Base-by-base conservation (phyloP, 1,140 invertebrate species). In the Drosophila nigromelanica region DNA sequence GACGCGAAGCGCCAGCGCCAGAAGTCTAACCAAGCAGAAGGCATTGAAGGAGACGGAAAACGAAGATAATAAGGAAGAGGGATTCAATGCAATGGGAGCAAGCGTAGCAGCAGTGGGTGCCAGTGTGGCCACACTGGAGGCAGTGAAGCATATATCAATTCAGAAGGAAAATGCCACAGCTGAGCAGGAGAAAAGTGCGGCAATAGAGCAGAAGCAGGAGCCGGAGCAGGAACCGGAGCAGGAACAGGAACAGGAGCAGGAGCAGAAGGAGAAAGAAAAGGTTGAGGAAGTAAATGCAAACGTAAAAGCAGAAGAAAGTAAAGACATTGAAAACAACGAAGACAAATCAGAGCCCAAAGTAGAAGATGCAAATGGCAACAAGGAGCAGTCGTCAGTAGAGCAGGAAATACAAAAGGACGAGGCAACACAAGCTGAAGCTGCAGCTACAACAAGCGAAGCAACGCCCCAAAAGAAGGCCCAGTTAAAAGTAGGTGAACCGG, bases 141-240 rank as follows among this genome's bases (percentile, higher is more conserved):
- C 74, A 33, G 81, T 86, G 2, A 86, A 81, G 59, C 81, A 86
- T 48, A 56, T 86, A 24, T 68, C 47, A 11, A 68, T 70, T 8
- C 76, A 74, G 5, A 18, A 24, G 6, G 10, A 40, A 52, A 30
- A 14, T 5, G 10, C n/a, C 7, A 1, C 27, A 67, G 14, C 24
- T 11, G 47, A 73, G 5, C 47, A 7, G 12, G 35, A 30, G 24
- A n/a, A 18, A 8, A 47, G 4, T 7, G 0, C n/a, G 18, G 27
- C 6, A 52, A 33, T 10, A n/a, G 14, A 61, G 5, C 42, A 33
- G 33, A 51, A 14, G 18, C 12, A 37, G 3, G 51, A 63, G 3
- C 21, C 42, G 15, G 27, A 78, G 21, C 7, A 54, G 5, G 14
- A 61, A 4, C 42, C 24, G 33, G 50, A 14, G 14, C 12, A 33